These are phyloP conservation scores for Sebastes variabilis DNA, from an alignment of 2,797 vertebrate species.

Conservation along the genomic window DNA sequence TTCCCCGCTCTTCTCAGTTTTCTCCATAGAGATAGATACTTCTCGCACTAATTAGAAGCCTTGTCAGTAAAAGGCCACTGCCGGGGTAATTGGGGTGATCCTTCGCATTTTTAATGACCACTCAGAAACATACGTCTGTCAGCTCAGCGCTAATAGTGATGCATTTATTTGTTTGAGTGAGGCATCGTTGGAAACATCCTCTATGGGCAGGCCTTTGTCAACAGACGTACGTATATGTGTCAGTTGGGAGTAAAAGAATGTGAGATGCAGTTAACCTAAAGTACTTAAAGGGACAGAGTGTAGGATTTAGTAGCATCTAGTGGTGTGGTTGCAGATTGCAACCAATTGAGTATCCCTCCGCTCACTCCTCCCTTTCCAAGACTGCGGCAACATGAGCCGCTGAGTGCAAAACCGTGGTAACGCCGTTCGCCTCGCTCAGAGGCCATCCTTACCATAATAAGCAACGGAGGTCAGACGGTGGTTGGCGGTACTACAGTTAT, in stretches of 20 bases:
- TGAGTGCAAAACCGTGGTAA: too few relatives aligned
- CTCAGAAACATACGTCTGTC: slow-evolving; percentile 70
- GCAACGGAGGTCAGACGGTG: too few relatives aligned
- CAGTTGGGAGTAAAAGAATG: slow-evolving; percentile 30
- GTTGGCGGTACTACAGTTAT: neutral
- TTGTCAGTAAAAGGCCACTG: slow-evolving; percentile 75
- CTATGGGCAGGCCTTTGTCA: slow-evolving; percentile 6
- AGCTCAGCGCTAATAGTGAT: slow-evolving; percentile 66
- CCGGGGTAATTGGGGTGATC: slow-evolving; percentile 76
- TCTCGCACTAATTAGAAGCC: slow-evolving; percentile 73
- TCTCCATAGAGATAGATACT: slow-evolving; percentile 54
- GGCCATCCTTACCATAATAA: too few relatives aligned
- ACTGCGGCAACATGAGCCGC: too few relatives aligned
- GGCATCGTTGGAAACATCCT: slow-evolving; percentile 45
- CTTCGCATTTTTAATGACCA: slow-evolving; percentile 76
- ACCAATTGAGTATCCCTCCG: too few relatives aligned
- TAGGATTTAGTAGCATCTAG: too few relatives aligned
- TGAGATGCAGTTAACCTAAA: slow-evolving; percentile 35
- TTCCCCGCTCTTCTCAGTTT: slow-evolving; percentile 48
- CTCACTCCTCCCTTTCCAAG: too few relatives aligned
- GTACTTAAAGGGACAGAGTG: neutral
- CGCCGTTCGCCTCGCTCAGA: too few relatives aligned
- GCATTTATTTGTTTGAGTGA: slow-evolving; percentile 62
- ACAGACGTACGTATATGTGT: slow-evolving; percentile 14
- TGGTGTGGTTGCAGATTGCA: too few relatives aligned